Base-by-base conservation (phyloP, 2,888 invertebrate species). In the Teleiodes luculella region DNA sequence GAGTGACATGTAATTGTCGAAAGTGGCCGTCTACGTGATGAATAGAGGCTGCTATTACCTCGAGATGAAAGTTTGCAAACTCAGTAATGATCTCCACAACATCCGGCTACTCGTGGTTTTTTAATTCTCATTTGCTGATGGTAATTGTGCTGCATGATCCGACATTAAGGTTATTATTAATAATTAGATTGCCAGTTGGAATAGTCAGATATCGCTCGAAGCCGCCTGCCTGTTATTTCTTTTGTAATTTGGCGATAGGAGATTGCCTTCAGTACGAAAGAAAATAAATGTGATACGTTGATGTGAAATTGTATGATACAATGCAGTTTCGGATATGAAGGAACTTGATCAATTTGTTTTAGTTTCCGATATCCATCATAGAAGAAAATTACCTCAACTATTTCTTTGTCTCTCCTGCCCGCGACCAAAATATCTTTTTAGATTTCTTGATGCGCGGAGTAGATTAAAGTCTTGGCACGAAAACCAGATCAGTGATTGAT, bases 61-160 rank as follows among this genome's bases (percentile, higher is more conserved):
- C 30, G 51, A 55, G 43, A 58, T 52, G 61, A 63, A 59, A 62
- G 61, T 61, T 57, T 51, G 56, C 59, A 55, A 58, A 57, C 57
- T 53, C 36, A 4, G 50, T 53, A 54, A 55, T 52, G 57, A 52
- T 57, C 56, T 55, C 59, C 55, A 58, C 59, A 13, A 53, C 63
- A 58, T 62, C 60, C 64, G 60, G 51, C 52, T 52, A 13, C 14
- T 24, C n/a, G 4, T 8, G n/a, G 33, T 33, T 33, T 33, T 33
- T 33, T 33, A n/a, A n/a, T 33, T 33, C 33, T 33, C 33, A 33
- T 33, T 33, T 8, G 33, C 33, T 33, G 33, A 11, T 33, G 41
- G 33, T 59, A 57, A 60, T 62, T 61, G 58, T 52, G 52, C 14
- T 14, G 37, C 37, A 39, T 39, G 37, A 8, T 39, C 37, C 54